These are phyloP conservation scores for Brachionus paranguensis DNA, from an alignment of 1,140 invertebrate genomes.

Conservation along the genomic window DNA sequence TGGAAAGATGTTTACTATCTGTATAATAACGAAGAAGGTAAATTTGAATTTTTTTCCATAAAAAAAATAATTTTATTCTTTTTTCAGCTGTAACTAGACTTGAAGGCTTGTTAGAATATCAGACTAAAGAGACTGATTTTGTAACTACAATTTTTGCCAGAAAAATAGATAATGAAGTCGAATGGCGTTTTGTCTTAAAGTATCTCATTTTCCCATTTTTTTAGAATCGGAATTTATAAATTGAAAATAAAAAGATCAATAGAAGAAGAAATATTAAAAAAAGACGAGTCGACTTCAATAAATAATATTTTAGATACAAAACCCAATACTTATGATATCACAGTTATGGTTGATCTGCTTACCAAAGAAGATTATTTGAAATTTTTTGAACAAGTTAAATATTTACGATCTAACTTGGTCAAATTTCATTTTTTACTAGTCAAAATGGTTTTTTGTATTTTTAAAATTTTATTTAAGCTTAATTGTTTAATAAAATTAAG, in stretches of 20 bases:
- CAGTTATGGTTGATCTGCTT: conserved; percentile 1
- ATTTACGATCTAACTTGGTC: not conserved
- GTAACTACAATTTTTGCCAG: not conserved
- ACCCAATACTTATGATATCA: not conserved
- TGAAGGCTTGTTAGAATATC: conserved; percentile 12
- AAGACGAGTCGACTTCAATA: not conserved
- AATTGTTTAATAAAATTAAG: not conserved
- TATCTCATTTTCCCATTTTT: not conserved
- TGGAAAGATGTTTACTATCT: conserved; percentile 86
- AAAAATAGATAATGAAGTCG: not conserved
- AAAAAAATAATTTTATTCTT: not conserved
- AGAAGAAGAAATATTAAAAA: not conserved
- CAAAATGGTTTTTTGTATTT: not conserved
- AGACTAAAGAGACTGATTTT: conserved; percentile 35
- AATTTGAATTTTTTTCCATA: conserved; percentile 55
- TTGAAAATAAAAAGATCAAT: not conserved
- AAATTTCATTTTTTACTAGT: conserved; percentile 32
- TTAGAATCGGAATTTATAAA: not conserved
- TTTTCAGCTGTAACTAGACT: conserved; percentile 9
- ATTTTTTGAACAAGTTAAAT: conserved; percentile 20
- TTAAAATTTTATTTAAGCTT: no score
- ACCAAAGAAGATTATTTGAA: not conserved
- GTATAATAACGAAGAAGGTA: conserved; percentile 85
- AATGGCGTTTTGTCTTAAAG: conserved; percentile 3
- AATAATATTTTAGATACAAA: not conserved